phyloP scores from a whole-genome alignment of 2,888 invertebrate genomes.

The Ypsolopha sequella region DNA sequence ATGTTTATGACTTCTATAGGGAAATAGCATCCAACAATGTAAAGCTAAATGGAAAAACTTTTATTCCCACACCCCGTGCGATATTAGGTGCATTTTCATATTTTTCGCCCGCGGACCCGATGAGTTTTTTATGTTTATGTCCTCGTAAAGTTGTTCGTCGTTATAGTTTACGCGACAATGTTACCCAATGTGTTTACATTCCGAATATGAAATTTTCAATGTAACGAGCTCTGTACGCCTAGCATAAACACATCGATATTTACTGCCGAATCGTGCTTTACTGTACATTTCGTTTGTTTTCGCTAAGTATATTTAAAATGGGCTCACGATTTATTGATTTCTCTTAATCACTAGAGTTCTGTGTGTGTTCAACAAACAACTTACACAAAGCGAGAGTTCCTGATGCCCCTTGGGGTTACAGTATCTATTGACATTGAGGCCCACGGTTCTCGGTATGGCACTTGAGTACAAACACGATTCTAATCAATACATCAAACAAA shows the following conservation, averaged over 20 bases:
- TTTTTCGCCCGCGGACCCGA: constrained; percentile 42
- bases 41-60: constrained; percentile 61
- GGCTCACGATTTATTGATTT: not conserved
- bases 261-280: constrained; percentile 31
- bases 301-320: not conserved
- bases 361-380: not conserved
- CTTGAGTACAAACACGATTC: constrained; percentile 60
- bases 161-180: constrained; percentile 54
- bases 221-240: constrained; percentile 21
- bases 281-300: not conserved
- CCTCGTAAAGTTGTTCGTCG: constrained; percentile 53
- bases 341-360: not conserved
- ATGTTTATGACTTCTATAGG: constrained; percentile 68
- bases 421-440: constrained; percentile 39
- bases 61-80: constrained; percentile 43
- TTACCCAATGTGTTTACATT: constrained; percentile 48
- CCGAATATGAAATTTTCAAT: constrained; percentile 49
- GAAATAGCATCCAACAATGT: constrained; percentile 53
- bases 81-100: constrained; percentile 60
- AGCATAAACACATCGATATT: constrained; percentile 17
- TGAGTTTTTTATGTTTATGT: constrained; percentile 66
- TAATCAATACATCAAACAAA: constrained; percentile 71
- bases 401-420: constrained; percentile 27
- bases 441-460: constrained; percentile 33
- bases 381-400: not conserved